Conservation (phyloP, 2,888 invertebrate genomes). For the Ochlodes sylvanus region DNA sequence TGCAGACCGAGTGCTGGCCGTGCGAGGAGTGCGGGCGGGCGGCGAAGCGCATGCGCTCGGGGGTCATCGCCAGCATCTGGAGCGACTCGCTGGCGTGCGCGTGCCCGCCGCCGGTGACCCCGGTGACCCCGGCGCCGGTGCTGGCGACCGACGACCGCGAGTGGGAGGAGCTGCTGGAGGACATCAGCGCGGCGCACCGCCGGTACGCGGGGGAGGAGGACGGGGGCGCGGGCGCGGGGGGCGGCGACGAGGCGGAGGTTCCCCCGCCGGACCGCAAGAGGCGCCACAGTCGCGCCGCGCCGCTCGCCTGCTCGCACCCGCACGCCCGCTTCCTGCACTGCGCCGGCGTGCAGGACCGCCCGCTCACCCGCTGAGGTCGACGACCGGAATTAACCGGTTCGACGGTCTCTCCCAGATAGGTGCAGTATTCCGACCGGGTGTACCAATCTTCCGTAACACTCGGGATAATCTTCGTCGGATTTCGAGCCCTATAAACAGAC, state of each 20-base stretch:
- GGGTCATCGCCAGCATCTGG: constrained; percentile 59
- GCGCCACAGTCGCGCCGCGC: constrained; percentile 79
- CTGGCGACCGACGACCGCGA: constrained; percentile 80
- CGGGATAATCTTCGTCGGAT: not conserved
- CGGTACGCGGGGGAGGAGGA: constrained; percentile 66
- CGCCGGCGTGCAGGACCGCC: constrained; percentile 71
- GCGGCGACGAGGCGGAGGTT: constrained; percentile 49
- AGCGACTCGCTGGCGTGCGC: constrained; percentile 64
- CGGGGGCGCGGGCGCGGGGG: constrained; percentile 47
- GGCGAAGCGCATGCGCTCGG: constrained; percentile 73
- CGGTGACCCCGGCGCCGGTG: constrained; percentile 36
- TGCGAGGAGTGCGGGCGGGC: constrained; percentile 70
- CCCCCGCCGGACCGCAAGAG: constrained; percentile 84
- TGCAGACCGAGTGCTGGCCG: constrained; percentile 68
- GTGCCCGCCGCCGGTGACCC: constrained; percentile 45
- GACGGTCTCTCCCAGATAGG: constrained; percentile 13
- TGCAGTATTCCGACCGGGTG: not conserved
- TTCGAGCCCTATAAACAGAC: not conserved
- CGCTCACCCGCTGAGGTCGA: constrained; percentile 78
- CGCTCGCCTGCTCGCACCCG: constrained; percentile 63
- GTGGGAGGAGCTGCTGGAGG: constrained; percentile 86
- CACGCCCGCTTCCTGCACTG: constrained; percentile 83
- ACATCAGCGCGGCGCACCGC: constrained; percentile 84
- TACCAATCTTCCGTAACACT: not conserved
- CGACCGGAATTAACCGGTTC: constrained; percentile 8